Conservation (phyloP, 2,113 vertebrate genomes). For the Podocnemis expansa region DNA sequence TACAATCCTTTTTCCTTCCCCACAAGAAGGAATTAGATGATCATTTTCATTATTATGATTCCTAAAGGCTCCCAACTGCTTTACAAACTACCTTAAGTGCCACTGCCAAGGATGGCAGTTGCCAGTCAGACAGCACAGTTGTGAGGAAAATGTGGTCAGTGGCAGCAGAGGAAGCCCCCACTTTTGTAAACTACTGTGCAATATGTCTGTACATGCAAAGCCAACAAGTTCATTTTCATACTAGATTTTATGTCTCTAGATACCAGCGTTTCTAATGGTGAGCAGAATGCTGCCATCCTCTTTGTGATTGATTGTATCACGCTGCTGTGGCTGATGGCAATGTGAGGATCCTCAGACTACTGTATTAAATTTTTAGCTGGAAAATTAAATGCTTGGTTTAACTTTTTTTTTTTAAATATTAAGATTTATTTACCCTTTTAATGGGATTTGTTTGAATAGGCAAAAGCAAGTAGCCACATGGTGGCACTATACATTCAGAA, state of each 20-base stretch:
- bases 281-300: neutral
- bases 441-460: neutral
- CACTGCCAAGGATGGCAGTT: neutral
- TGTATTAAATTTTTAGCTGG: neutral
- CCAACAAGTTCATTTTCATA: rapidly evolving
- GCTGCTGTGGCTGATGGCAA: rapidly evolving
- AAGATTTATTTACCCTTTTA: neutral
- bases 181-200: rapidly evolving
- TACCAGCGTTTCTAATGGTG: neutral
- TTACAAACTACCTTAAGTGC: neutral
- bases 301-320: rapidly evolving
- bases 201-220: neutral
- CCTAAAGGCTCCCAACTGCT: neutral
- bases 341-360: neutral
- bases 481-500: neutral
- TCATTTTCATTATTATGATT: neutral
- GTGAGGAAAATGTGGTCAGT: neutral
- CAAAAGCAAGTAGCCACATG: neutral
- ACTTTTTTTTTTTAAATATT: neutral
- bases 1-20: neutral
- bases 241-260: rapidly evolving
- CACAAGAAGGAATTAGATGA: neutral
- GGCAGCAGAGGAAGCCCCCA: neutral
- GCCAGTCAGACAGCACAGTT: rapidly evolving
- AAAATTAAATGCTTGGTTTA: neutral